Percentiles rank a stretch among this genome's conserved stretches.
Conservation (phyloP, 2,113 vertebrate genomes). For the Camelus bactrianus region DNA sequence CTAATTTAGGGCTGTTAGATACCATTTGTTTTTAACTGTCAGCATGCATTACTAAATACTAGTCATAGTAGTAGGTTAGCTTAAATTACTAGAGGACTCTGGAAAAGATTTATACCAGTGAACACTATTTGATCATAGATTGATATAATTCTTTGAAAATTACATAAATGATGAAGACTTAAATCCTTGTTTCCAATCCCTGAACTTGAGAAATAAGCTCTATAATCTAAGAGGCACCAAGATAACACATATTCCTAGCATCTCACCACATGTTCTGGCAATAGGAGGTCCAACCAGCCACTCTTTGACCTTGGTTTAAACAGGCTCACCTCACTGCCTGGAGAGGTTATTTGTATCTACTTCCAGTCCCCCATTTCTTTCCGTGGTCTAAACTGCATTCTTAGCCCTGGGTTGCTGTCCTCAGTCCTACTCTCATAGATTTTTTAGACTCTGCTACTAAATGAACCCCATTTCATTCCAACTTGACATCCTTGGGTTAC, state of each 20-base stretch:
- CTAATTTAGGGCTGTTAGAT: not conserved
- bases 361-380: not conserved
- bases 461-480: not conserved
- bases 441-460: not conserved
- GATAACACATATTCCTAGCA: not conserved
- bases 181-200: not conserved
- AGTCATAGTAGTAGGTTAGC: not conserved
- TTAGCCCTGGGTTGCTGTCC: not conserved
- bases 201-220: not conserved
- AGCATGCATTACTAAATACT: not conserved
- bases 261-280: not conserved
- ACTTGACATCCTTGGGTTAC: not conserved
- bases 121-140: not conserved
- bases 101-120: not conserved
- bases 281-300: not conserved
- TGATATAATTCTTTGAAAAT: not conserved
- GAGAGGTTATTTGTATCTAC: not conserved
- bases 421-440: not conserved
- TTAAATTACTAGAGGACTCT: not conserved
- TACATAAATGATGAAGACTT: not conserved
- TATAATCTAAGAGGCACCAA: not conserved
- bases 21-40: not conserved
- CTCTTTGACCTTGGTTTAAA: not conserved
- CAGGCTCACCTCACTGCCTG: not conserved
- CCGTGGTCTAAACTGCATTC: not conserved